These are phyloP conservation scores for Chrysina gloriosa DNA, from an alignment of 2,888 invertebrate species.

Conservation along the genomic window DNA sequence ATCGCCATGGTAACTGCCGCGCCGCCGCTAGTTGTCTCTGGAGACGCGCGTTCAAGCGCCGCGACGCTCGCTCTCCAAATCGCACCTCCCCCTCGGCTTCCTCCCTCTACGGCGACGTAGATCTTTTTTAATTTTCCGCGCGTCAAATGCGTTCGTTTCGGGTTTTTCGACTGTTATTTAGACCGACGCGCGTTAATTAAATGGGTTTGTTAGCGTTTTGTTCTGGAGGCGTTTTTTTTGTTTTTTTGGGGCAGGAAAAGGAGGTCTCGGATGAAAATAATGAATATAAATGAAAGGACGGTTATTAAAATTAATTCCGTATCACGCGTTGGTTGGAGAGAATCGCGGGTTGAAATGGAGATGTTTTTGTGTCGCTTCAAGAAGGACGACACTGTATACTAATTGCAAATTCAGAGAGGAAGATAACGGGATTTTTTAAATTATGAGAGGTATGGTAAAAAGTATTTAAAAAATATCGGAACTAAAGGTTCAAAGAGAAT, in stretches of 20 bases:
- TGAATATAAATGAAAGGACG: constrained; percentile 30
- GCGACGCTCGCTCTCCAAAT: constrained; percentile 1
- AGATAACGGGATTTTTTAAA: background rate
- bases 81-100: background rate
- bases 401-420: constrained; percentile 8
- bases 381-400: constrained; percentile 6
- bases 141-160: background rate
- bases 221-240: background rate
- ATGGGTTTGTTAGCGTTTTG: constrained; percentile 28
- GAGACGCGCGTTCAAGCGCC: constrained; percentile 45
- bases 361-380: background rate
- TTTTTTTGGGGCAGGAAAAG: background rate
- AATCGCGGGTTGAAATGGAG: background rate
- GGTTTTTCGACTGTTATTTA: constrained; percentile 10
- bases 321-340: background rate
- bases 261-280: constrained; percentile 12
- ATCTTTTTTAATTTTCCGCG: constrained; percentile 22
- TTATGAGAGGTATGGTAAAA: no score
- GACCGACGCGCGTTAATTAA: constrained; percentile 16
- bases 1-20: constrained; percentile 64
- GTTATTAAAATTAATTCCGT: constrained; percentile 28
- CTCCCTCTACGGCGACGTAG: no score
- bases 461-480: no score
- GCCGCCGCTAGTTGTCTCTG: constrained; percentile 60
- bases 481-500: no score